Evolutionary conservation across 2,113 vertebrate genomes (phyloP).

Genomic region (Pantherophis guttatus): DNA sequence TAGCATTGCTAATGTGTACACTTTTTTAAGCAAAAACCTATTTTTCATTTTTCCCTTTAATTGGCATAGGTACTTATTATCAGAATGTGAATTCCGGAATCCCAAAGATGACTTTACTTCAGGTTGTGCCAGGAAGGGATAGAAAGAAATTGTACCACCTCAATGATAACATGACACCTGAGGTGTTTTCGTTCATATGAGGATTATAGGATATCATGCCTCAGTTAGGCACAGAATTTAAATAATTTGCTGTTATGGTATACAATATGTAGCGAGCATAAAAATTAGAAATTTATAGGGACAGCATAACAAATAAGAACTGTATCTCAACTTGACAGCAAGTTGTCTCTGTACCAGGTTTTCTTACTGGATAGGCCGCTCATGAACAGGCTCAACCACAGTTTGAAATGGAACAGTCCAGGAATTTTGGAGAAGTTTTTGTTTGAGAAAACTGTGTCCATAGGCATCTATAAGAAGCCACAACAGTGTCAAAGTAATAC

Average conservation of each 20-base stretch:
- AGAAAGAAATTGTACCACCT: background rate
- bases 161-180: conserved; percentile 41
- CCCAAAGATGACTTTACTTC: conserved; percentile 44
- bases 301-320: background rate
- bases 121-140: conserved; percentile 51
- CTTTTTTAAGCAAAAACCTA: conserved; percentile 39
- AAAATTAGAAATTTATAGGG: rapidly evolving
- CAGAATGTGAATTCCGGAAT: conserved; percentile 50
- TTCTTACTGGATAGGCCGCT: background rate
- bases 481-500: background rate
- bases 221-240: conserved; percentile 31
- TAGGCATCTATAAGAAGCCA: background rate
- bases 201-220: background rate
- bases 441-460: background rate
- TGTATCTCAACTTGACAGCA: rapidly evolving
- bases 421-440: background rate
- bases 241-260: background rate
- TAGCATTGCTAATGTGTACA: rapidly evolving
- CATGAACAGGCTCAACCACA: no score
- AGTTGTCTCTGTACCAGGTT: background rate
- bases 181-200: background rate
- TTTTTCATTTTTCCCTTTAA: conserved; percentile 41
- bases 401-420: background rate
- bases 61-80: conserved; percentile 56
- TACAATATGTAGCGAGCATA: rapidly evolving